phyloP scores from a whole-genome alignment of 1,140 invertebrate species.

The Dreissena rostriformis region DNA sequence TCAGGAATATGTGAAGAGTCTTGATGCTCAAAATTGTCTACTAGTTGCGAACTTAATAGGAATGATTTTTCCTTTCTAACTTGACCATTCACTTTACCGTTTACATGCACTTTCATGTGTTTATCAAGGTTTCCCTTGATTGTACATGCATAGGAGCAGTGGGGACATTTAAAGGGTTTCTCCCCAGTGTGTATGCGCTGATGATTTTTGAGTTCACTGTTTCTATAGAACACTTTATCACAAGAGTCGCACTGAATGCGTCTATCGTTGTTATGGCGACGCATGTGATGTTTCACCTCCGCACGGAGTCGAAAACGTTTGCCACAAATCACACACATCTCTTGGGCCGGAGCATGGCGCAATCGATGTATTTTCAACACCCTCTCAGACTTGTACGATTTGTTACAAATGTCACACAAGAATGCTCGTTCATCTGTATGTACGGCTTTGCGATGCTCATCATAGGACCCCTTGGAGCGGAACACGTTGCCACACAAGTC shows the following conservation, averaged over 20 bases:
- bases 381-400: slow-evolving; percentile 48
- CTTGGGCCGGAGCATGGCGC: slow-evolving; percentile 41
- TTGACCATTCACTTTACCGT: background rate
- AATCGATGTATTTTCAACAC: slow-evolving; percentile 52
- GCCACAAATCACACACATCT: slow-evolving; percentile 49
- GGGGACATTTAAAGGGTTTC: slow-evolving; percentile 41
- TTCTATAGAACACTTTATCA: slow-evolving; percentile 56
- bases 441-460: slow-evolving; percentile 49
- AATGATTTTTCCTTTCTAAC: background rate
- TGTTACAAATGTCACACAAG: slow-evolving; percentile 45
- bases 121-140: slow-evolving; percentile 55
- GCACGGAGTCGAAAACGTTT: slow-evolving; percentile 43
- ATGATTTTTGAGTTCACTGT: slow-evolving; percentile 53
- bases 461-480: slow-evolving; percentile 49
- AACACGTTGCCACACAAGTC: slow-evolving; percentile 52
- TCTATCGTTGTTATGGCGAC: slow-evolving; percentile 47
- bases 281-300: slow-evolving; percentile 52
- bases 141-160: slow-evolving; percentile 47
- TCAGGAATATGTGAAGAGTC: background rate
- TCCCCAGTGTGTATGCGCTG: slow-evolving; percentile 50
- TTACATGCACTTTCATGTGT: slow-evolving; percentile 43
- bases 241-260: slow-evolving; percentile 46
- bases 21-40: background rate
- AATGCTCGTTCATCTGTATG: slow-evolving; percentile 43
- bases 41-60: background rate